Evolutionary conservation across 2,797 vertebrate genomes (phyloP), one percentile per base, ranked within the genome.

Genomic region (Ptychadena robeensis): DNA sequence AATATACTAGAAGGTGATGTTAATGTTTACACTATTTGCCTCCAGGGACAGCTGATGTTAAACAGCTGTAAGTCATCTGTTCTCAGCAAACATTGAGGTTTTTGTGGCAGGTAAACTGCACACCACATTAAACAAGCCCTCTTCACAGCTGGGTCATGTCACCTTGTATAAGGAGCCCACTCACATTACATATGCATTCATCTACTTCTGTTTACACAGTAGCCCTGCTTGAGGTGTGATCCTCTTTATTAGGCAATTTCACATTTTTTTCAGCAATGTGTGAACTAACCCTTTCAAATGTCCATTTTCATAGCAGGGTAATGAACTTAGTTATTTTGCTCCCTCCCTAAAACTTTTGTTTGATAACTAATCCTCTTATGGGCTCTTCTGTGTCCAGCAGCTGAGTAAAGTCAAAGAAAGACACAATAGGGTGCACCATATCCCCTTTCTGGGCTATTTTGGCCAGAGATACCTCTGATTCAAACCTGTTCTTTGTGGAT

Each of bases 81-180:
- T 82, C 76, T 73, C 53, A 74, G 73, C 70, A 82, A 85, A 85
- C 70, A 79, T 79, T 82, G 80, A 69, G 68, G 66, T 80, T 84
- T 84, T 75, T 84, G 82, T 80, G 82, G 82, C 81, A 76, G 81
- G 80, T 82, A 76, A 80, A 80, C 76, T 70, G 82, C 64, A 70
- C 64, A 82, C 76, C 85, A 80, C 80, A 82, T 73, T 80, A 86
- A 80, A 76, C 37, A 82, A 65, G 76, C 38, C 48, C 57, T 76
- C 11, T 66, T 38, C 44, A 31, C 81, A 80, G 85, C 76, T 80
- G 81, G 71, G 76, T 74, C 76, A 67, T 79, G 81, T 83, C 71
- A 76, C 74, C 59, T 31, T 59, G 69, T 69, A 76, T 63, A 70
- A 73, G 64, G 65, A 80, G 53, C 44, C 71, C 30, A 30, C 53